These are phyloP conservation scores for Odobenus rosmarus DNA, from an alignment of 2,113 vertebrate species.

Conservation along the genomic window DNA sequence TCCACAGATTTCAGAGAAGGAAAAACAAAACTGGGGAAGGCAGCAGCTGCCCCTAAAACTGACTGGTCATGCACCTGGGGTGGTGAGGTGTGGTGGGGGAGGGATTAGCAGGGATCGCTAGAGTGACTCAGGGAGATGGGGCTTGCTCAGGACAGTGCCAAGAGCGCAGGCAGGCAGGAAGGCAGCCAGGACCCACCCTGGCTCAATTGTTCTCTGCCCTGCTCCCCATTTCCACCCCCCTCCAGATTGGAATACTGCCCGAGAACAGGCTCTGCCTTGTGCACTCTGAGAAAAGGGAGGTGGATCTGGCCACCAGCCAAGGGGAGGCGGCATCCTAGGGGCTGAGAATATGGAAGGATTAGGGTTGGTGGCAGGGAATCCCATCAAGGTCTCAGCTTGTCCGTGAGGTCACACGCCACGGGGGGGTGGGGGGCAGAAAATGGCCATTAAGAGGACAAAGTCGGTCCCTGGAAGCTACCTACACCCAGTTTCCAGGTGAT, in stretches of 20 bases:
- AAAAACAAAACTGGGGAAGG: neutral
- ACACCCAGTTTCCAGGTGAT: neutral
- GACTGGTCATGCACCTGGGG: neutral
- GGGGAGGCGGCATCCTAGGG: neutral
- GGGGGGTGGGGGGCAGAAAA: neutral
- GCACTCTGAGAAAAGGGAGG: neutral
- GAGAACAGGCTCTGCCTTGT: conserved; percentile 45
- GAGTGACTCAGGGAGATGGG: neutral
- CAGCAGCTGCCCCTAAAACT: neutral
- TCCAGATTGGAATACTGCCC: neutral
- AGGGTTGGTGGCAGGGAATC: neutral
- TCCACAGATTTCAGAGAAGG: neutral
- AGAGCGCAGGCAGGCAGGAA: neutral
- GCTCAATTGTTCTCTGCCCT: neutral
- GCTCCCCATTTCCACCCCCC: neutral
- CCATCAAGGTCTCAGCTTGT: neutral
- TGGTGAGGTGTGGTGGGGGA: neutral
- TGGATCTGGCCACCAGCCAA: neutral
- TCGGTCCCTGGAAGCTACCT: neutral
- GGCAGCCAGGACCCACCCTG: neutral
- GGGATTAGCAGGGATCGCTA: neutral
- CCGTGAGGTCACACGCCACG: neutral
- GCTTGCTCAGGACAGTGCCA: neutral
- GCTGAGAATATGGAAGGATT: neutral
- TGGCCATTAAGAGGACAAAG: neutral